Conservation (phyloP, 2,888 invertebrate species). For the Mimachlamys varia region DNA sequence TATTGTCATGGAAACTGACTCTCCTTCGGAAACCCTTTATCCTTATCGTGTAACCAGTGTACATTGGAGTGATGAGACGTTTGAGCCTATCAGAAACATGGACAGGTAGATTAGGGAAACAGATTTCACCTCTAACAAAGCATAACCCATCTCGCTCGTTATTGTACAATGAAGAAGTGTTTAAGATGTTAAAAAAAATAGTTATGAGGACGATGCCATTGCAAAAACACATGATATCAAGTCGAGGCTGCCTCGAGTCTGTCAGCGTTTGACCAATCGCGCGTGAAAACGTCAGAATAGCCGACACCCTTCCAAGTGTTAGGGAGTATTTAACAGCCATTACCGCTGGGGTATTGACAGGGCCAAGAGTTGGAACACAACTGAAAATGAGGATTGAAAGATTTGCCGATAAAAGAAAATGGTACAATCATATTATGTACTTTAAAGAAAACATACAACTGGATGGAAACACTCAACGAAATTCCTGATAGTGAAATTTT, state of each 20-base stretch:
- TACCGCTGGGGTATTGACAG: constrained; percentile 9
- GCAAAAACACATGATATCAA: constrained; percentile 12
- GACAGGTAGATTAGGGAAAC: neutral
- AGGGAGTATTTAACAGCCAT: neutral
- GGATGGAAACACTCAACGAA: constrained; percentile 1
- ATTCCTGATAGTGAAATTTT: neutral
- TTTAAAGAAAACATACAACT: neutral
- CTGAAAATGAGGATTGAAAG: constrained; percentile 10
- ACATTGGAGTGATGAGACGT: neutral
- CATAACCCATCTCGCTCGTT: neutral
- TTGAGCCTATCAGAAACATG: constrained; percentile 12
- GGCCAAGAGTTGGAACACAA: neutral
- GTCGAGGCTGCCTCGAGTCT: neutral
- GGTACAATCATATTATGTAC: constrained; percentile 17
- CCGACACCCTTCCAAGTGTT: neutral
- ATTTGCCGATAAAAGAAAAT: neutral
- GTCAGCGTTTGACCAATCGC: neutral
- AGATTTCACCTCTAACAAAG: neutral
- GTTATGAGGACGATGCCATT: neutral
- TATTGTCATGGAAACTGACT: constrained; percentile 27
- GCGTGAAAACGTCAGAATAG: neutral
- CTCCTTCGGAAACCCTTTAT: neutral
- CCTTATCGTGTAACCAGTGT: neutral
- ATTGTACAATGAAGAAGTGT: neutral
- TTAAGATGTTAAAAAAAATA: neutral